Evolutionary conservation across 2,888 invertebrate genomes (phyloP), one percentile per base, ranked within the genome.

Genomic region (Drosophila aldrichi): DNA sequence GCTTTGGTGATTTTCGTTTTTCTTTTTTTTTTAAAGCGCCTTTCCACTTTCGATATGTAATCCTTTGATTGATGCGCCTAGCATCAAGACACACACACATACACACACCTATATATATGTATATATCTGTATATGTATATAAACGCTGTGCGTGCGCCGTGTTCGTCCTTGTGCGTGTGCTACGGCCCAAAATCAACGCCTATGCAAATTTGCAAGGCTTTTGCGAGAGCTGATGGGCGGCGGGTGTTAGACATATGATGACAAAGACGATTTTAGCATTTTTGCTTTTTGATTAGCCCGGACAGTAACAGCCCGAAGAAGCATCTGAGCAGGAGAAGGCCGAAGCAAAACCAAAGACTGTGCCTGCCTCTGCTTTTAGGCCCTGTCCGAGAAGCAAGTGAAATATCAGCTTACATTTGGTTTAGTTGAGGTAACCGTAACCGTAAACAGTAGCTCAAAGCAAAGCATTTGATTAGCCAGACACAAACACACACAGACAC

Each of bases 11-110:
- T 25, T 46, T 18, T 36, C 48, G 14, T 22, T 38, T 32, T 36
- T 65, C 14, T 43, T 44, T 25, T 68, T 67, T 88, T 85, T 83
- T 81, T 70, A 52, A 79, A 73, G 77, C 78, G 70, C 70, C 86
- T 86, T 88, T 81, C 89, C 78, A 81, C 77, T 81, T 89, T 89
- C 86, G 90, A 86, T 86, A 86, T 86, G 88, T 86, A 86, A 86
- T 86, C 86, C 90, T 86, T 86, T 86, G 86, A 86, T 86, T 86
- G 86, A 86, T 86, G 90, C 74, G 87, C 71, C 66, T 65, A 78
- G 63, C 84, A 43, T 62, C 84, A 74, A 77, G 75, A 79, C 70
- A 74, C 32, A 55, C 54, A 52, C 38, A 43, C n/a, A 55, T 34
- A 16, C 38, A 61, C 51, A 57, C 67, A 63, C 69, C 40, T 44